phyloP scores from a whole-genome alignment of 2,113 vertebrate species.

The Tautogolabrus adspersus region DNA sequence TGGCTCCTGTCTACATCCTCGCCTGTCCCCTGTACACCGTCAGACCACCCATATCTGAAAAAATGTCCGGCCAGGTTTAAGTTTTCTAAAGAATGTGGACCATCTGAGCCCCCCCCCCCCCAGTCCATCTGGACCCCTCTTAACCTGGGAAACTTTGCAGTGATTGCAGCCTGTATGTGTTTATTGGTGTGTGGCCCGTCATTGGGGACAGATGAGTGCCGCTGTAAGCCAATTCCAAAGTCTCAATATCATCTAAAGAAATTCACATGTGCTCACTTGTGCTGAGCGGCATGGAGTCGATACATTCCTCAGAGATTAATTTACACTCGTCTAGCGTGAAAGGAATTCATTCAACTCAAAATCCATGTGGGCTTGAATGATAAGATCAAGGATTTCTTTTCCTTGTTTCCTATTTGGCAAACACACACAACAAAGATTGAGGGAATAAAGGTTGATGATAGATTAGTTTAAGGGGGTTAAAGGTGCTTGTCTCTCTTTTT shows the following conservation, averaged over 20 bases:
- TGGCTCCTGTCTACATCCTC: slow-evolving; percentile 65
- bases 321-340: slow-evolving; percentile 11
- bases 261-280: slow-evolving; percentile 44
- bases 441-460: background rate
- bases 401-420: slow-evolving; percentile 2
- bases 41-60: slow-evolving; percentile 78
- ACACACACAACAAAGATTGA: background rate
- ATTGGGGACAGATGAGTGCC: slow-evolving; percentile 57
- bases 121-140: slow-evolving; percentile 80
- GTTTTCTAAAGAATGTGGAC: slow-evolving; percentile 75
- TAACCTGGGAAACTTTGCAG: slow-evolving; percentile 62
- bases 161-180: slow-evolving; percentile 11
- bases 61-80: slow-evolving; percentile 71
- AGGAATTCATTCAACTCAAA: slow-evolving; percentile 8
- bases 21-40: slow-evolving; percentile 48
- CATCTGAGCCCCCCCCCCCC: slow-evolving; percentile 55
- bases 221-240: slow-evolving; percentile 68
- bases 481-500: slow-evolving; percentile 20
- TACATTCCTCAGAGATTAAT: slow-evolving; percentile 43
- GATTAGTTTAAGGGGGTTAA: slow-evolving; percentile 4
- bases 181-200: slow-evolving; percentile 61
- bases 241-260: slow-evolving; percentile 64
- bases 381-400: background rate
- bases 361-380: background rate
- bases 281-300: slow-evolving; percentile 29